Evolutionary conservation across 2,888 invertebrate species (phyloP), one percentile per base, ranked within the genome.

Genomic region (Drosophila subquinaria): DNA sequence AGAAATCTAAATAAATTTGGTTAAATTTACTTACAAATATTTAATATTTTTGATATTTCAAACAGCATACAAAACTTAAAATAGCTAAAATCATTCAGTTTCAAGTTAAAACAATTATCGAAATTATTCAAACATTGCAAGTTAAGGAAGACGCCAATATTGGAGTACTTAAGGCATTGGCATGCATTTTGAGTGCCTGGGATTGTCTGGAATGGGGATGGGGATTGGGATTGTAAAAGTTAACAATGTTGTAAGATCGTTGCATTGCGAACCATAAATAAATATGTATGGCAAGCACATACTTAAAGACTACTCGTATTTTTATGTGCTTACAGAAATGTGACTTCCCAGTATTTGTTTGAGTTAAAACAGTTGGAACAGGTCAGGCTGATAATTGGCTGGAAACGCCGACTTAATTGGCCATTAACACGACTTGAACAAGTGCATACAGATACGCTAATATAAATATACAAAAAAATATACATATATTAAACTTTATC

Each of bases 381-480:
- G 56, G 60, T 63, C 59, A 64, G 60, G 35, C 15, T 62, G 69
- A 69, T 85, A 88, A 89, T 82, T 89, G 88, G 60, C 57, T 61
- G 47, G 42, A 70, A 67, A 66, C 65, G 81, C 47, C 55, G 59
- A 68, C 59, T 76, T 86, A 89, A 85, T 85, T 81, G 87, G 52
- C 82, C 79, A 89, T 89, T 89, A 89, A 76, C 84, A 87, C 84
- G 82, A 40, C 30, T 48, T 53, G 64, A 57, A 69, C 65, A 70
- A 47, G 53, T 43, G 36, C 50, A 45, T 51, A 15, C 27, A 23
- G 27, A 40, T 20, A 38, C 9, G 13, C 6, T 23, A 20, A 43
- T 43, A 17, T 45, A 13, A 42, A 15, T 42, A 9, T 42, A 20
- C 45, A 45, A 11, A 13, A 36, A 64, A 42, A 27, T 33, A 38